phyloP scores from a whole-genome alignment of 1,140 invertebrate species.

The Chymomyza costata region DNA sequence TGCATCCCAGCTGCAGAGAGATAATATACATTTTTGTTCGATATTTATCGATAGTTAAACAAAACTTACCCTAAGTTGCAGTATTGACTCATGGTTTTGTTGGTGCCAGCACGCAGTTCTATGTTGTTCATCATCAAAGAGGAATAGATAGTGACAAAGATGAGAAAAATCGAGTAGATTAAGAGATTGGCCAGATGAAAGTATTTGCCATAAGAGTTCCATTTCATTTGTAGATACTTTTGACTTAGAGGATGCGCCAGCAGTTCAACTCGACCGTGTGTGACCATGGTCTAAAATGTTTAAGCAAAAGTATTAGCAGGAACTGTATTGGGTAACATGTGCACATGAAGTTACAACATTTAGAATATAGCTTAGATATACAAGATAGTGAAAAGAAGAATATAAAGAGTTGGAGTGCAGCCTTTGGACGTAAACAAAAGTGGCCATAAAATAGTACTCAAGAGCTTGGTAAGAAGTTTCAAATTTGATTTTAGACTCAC shows the following conservation, averaged over 20 bases:
- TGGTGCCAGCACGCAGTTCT: constrained; percentile 32
- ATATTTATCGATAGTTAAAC: background rate
- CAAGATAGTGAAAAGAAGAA: constrained; percentile 11
- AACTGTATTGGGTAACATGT: background rate
- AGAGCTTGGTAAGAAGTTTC: constrained; percentile 7
- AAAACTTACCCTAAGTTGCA: constrained; percentile 43
- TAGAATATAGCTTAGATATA: constrained; percentile 2
- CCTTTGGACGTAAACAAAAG: background rate
- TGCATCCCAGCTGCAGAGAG: constrained; percentile 26
- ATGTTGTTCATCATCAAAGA: constrained; percentile 79
- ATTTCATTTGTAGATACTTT: constrained; percentile 91
- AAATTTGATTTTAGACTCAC: constrained; percentile 77
- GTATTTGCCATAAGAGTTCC: constrained; percentile 91
- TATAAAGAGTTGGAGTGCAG: constrained; percentile 5
- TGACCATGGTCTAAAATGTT: constrained; percentile 91
- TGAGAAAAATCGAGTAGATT: constrained; percentile 84
- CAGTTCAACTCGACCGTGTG: constrained; percentile 85
- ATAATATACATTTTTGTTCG: background rate
- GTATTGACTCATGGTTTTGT: constrained; percentile 37
- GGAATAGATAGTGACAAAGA: constrained; percentile 84
- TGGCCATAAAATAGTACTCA: background rate
- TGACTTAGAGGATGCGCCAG: constrained; percentile 88
- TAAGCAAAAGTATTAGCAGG: too few relatives aligned
- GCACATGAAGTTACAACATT: constrained; percentile 3
- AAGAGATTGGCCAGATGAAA: constrained; percentile 86